These are phyloP conservation scores for Cercopithecus hamlyni DNA, from an alignment of 2,797 vertebrate species.

Conservation along the genomic window DNA sequence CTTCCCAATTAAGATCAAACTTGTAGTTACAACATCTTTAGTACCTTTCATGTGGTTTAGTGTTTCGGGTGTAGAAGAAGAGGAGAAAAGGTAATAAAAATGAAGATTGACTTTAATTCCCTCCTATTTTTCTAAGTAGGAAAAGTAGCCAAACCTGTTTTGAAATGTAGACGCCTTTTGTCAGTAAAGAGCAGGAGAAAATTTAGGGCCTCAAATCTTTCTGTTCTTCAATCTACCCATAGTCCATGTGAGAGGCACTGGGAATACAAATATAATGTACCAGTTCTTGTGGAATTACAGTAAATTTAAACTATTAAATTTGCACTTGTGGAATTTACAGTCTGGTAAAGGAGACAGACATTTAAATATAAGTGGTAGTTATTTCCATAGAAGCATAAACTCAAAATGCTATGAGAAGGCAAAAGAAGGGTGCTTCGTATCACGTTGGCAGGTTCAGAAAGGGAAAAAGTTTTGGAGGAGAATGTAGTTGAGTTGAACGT, in stretches of 20 bases:
- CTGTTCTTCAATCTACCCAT: neutral
- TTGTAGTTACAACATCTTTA: constrained; percentile 59
- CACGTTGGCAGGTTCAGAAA: neutral
- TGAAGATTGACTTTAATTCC: constrained; percentile 36
- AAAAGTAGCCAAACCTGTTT: neutral
- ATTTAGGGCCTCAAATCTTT: neutral
- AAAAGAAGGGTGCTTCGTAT: neutral
- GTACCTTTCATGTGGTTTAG: constrained; percentile 27
- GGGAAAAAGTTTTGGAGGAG: neutral
- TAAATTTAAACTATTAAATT: neutral
- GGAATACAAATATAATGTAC: neutral
- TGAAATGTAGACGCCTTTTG: neutral
- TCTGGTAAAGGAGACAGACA: neutral
- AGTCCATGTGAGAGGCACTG: too few species aligned
- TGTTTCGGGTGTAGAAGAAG: constrained; percentile 37
- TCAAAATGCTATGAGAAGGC: neutral
- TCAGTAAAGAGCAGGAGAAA: neutral
- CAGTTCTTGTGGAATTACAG: neutral
- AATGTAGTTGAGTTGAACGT: neutral
- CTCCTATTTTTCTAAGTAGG: neutral
- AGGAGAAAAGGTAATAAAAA: constrained; percentile 11
- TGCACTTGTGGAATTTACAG: neutral
- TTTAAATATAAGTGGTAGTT: neutral
- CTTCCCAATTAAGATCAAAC: constrained; percentile 46
- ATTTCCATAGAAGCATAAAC: neutral